Evolutionary conservation across 2,888 invertebrate genomes (phyloP).

Genomic region (Coenonympha glycerion): DNA sequence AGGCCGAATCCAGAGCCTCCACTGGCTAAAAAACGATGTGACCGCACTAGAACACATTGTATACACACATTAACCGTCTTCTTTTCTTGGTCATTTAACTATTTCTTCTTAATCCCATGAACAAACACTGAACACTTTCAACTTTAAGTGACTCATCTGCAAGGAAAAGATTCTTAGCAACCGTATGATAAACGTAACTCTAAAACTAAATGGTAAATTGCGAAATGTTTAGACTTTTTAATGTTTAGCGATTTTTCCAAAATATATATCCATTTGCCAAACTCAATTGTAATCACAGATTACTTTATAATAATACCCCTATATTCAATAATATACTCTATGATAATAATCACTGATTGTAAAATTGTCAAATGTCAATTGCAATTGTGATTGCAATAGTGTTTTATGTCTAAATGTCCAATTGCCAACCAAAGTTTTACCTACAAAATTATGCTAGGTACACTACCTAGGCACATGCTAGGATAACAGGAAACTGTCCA

Average conservation of each 20-base stretch:
- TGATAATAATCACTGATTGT: too few relatives aligned
- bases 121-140: background rate
- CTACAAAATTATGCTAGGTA: too few relatives aligned
- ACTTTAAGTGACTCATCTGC: slow-evolving; percentile 2
- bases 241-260: background rate
- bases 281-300: too few relatives aligned
- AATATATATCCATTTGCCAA: too few relatives aligned
- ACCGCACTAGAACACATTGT: slow-evolving; percentile 62
- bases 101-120: slow-evolving; percentile 13
- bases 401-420: too few relatives aligned
- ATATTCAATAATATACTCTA: too few relatives aligned
- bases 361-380: too few relatives aligned
- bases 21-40: slow-evolving; percentile 68
- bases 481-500: too few relatives aligned
- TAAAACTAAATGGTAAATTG: background rate
- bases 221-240: background rate
- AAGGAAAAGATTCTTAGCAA: background rate
- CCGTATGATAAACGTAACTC: background rate
- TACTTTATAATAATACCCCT: too few relatives aligned
- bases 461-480: too few relatives aligned
- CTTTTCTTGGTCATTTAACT: slow-evolving; percentile 10
- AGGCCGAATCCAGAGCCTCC: slow-evolving; percentile 94
- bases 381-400: too few relatives aligned
- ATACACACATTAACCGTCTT: slow-evolving; percentile 1
- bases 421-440: too few relatives aligned